Conservation (phyloP, 2,888 invertebrate species). For the Hofmannophila pseudospretella region DNA sequence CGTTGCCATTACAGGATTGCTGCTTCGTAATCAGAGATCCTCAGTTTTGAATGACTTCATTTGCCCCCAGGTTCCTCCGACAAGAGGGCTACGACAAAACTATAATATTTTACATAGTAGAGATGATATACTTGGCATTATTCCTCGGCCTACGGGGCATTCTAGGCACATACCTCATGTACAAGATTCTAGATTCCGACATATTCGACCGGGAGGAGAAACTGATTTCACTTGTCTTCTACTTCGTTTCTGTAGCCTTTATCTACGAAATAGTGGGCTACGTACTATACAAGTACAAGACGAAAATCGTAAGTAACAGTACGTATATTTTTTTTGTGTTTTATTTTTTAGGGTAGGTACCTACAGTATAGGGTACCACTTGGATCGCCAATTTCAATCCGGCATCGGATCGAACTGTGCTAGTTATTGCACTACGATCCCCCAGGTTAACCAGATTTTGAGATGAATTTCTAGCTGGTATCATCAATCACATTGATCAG, state of each 20-base stretch:
- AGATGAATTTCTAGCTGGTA: no score
- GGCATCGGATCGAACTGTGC: no score
- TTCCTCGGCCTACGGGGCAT: conserved; percentile 72
- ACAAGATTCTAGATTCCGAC: conserved; percentile 51
- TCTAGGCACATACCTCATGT: conserved; percentile 69
- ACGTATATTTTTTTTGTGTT: conserved; percentile 1
- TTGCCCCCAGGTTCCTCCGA: conserved; percentile 75
- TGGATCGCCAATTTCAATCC: no score
- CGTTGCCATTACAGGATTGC: no score
- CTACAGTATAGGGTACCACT: no score
- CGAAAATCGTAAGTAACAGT: conserved; percentile 49
- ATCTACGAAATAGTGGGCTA: conserved; percentile 64
- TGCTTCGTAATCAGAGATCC: no score
- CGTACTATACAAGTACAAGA: conserved; percentile 52
- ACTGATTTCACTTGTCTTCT: conserved; percentile 50
- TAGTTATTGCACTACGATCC: no score
- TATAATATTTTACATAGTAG: conserved; percentile 56
- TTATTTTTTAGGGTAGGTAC: neutral
- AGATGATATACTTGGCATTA: conserved; percentile 64
- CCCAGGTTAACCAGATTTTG: no score
- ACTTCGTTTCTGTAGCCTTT: conserved; percentile 59
- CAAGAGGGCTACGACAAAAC: conserved; percentile 66
- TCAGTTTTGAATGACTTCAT: no score
- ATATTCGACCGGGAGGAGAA: conserved; percentile 60
- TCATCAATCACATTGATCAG: no score